Base-by-base conservation (phyloP, 30 jellyfish, hydroid and myxozoan species). In the Hydractinia echinata region DNA sequence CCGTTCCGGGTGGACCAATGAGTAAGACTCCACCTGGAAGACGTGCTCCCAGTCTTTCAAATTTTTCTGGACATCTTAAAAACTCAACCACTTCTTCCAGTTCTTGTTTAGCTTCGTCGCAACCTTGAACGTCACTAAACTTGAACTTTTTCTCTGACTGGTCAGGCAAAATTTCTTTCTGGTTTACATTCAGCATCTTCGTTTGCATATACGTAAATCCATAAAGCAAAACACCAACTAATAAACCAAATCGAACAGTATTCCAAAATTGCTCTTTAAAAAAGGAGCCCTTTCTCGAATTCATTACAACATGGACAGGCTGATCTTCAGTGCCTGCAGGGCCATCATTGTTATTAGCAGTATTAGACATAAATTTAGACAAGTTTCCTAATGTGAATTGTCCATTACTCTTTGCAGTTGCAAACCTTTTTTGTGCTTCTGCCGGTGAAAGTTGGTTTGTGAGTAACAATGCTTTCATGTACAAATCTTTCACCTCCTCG, bases 1-100 rank as follows among this genome's bases (percentile, higher is more conserved):
- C 99, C 15, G 99, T 95, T 10, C 99, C 99, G 13, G 99, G 99
- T 10, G 99, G 99, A 44, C 99, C 99, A 86, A 95, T 90, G 87
- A 95, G 66, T 54, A 95, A 82, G 8, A 95, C 97, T 39, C 99
- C 97, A 7, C 96, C 86, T 18, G 96, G 96, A 54, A 91, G 79
- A 56, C 83, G 83, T 58, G 95, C 99, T 5, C 99, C 99, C 18
- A 93, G 95, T 54, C 86, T 84, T 54, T 94, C 82, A 77, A 93
- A 93, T 79, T 93, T 93, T n/a, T 87, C 99, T 14, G 99, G 99
- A 5, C 95, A 77, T 69, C 90, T 74, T 44, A 93, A 80, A 72
- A 93, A 95, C 72, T 95, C 99, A 6, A 95, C 99, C 15, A 95
- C 96, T 86, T 95, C 99, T 77, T 95, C 72, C 54, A 95, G 82